Evolutionary conservation across 1,140 invertebrate species (phyloP).

Genomic region (Diabrotica undecimpunctata): DNA sequence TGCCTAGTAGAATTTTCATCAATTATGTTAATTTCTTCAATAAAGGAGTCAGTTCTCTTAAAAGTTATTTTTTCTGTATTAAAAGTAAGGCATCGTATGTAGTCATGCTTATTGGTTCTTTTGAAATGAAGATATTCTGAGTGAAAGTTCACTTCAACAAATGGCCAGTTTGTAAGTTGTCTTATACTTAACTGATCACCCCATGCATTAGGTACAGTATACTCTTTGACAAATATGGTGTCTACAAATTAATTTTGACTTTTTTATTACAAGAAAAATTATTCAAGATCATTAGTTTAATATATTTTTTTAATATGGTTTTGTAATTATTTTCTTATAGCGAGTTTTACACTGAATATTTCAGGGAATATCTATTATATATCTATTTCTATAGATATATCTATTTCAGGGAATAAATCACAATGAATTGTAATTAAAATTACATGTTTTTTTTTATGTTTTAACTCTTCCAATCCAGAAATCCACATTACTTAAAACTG

Average conservation of each 20-base stretch:
- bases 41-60: conserved; percentile 12
- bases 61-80: conserved; percentile 13
- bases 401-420: too few species aligned
- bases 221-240: conserved; percentile 9
- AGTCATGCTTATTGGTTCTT: conserved; percentile 26
- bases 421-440: too few species aligned
- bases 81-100: conserved; percentile 18
- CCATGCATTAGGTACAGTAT: conserved; percentile 4
- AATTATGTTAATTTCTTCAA: conserved; percentile 27
- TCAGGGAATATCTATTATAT: too few species aligned
- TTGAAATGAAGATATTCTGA: conserved; percentile 23
- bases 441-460: too few species aligned
- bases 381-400: too few species aligned
- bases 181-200: conserved; percentile 15
- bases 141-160: conserved; percentile 23
- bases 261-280: not conserved
- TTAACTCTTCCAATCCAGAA: too few species aligned
- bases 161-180: conserved; percentile 29
- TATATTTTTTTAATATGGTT: too few species aligned
- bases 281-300: not conserved
- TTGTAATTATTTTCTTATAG: too few species aligned
- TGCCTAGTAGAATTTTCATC: conserved; percentile 13
- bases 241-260: conserved; percentile 8
- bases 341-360: too few species aligned
- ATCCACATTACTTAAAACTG: too few species aligned